Percentiles rank a stretch among this genome's conserved stretches.
Conservation (phyloP, 2,888 invertebrate species). For the Dilophus febrilis region DNA sequence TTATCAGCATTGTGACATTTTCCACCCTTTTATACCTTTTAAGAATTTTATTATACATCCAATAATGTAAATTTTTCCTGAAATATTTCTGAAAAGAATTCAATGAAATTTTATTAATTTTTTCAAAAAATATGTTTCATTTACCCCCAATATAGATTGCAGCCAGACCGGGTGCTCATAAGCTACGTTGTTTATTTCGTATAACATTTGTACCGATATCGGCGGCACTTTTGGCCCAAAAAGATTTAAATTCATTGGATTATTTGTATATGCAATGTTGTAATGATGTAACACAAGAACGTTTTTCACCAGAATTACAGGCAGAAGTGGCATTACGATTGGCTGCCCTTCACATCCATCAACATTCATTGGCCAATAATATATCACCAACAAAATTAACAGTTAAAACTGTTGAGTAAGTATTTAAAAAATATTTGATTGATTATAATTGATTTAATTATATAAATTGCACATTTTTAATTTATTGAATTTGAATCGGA, state of each 20-base stretch:
- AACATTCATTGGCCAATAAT: constrained; percentile 70
- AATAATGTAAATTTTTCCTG: no score
- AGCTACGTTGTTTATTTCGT: constrained; percentile 75
- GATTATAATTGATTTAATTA: no score
- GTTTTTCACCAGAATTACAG: constrained; percentile 77
- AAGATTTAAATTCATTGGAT: constrained; percentile 72
- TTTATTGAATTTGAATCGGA: no score
- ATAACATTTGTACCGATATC: constrained; percentile 79
- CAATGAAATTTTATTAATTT: no score
- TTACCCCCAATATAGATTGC: no score
- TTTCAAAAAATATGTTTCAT: no score
- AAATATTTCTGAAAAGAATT: no score
- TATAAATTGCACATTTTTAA: no score
- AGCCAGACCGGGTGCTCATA: constrained; percentile 76
- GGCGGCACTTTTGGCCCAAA: constrained; percentile 64
- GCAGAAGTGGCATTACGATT: constrained; percentile 73
- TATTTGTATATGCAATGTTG: constrained; percentile 83
- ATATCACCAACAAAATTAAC: constrained; percentile 62
- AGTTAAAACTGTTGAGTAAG: constrained; percentile 75
- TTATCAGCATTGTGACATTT: no score
- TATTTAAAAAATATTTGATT: constrained; percentile 17
- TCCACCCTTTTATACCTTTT: no score
- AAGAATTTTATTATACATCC: no score
- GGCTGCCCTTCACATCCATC: constrained; percentile 81
- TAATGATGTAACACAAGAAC: constrained; percentile 82